A percentile compares a stretch with the other conserved stretches of the same genome.
These are phyloP conservation scores for Tineola bisselliella DNA, from an alignment of 2,888 invertebrate species.

Conservation along the genomic window DNA sequence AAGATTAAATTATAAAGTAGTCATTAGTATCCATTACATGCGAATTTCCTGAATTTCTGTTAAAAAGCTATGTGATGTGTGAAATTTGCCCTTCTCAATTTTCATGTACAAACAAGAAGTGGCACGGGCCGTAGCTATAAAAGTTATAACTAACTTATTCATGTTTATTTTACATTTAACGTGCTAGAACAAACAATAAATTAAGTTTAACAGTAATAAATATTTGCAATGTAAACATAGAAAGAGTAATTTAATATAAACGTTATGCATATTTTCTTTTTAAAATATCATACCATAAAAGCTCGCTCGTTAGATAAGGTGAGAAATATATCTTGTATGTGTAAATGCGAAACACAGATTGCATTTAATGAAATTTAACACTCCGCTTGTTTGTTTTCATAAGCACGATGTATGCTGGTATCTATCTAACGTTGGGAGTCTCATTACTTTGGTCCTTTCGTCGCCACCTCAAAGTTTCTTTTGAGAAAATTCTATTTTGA, in stretches of 20 bases:
- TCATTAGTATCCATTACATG: background rate
- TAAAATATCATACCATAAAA: no score
- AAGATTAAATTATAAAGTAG: no score
- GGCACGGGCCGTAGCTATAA: background rate
- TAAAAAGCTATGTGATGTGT: background rate
- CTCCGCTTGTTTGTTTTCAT: background rate
- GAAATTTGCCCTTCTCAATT: background rate
- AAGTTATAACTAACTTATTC: background rate
- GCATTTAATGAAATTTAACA: background rate
- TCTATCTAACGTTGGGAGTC: background rate
- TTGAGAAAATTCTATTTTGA: background rate
- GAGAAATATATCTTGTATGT: background rate
- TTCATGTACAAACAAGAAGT: background rate
- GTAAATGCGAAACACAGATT: background rate
- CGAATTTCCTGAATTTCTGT: background rate
- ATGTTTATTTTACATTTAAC: background rate
- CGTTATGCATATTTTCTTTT: no score
- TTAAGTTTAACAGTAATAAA: background rate
- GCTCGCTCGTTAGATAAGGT: no score
- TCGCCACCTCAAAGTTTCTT: slow-evolving; percentile 4
- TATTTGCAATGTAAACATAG: background rate
- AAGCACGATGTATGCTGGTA: background rate
- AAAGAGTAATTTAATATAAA: background rate
- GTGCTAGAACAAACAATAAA: background rate
- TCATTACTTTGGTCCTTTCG: slow-evolving; percentile 3